Evolutionary conservation across 2,888 invertebrate species (phyloP).

Genomic region (Himalopsyche anomala): DNA sequence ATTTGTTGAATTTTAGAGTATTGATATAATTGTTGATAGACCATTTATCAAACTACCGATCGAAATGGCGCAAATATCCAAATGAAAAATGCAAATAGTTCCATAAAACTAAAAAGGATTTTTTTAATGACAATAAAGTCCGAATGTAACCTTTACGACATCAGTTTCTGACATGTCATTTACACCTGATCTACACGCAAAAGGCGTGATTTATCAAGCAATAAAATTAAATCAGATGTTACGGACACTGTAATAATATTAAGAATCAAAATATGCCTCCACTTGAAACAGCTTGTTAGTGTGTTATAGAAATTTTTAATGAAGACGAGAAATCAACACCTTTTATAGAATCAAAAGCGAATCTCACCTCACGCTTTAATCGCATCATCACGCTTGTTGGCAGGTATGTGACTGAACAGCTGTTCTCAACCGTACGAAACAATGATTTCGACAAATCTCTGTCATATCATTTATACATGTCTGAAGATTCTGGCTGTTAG

Average conservation of each 20-base stretch:
- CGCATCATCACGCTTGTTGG: slow-evolving; percentile 38
- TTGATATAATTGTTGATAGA: no score
- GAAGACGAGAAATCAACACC: slow-evolving; percentile 42
- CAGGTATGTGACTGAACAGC: slow-evolving; percentile 32
- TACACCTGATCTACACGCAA: slow-evolving; percentile 55
- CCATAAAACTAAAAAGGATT: slow-evolving; percentile 11
- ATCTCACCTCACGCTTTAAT: slow-evolving; percentile 35
- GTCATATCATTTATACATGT: background rate
- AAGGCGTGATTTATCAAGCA: slow-evolving; percentile 46
- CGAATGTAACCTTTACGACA: slow-evolving; percentile 32
- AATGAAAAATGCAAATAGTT: slow-evolving; percentile 17
- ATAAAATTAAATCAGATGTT: slow-evolving; percentile 29
- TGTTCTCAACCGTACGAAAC: background rate
- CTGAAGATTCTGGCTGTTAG: background rate
- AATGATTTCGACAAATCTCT: background rate
- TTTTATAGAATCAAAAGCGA: slow-evolving; percentile 40
- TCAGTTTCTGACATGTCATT: slow-evolving; percentile 45
- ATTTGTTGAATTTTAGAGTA: no score
- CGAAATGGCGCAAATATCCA: slow-evolving; percentile 1
- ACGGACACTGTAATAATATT: slow-evolving; percentile 15
- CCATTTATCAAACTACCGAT: background rate
- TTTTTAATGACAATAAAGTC: slow-evolving; percentile 34
- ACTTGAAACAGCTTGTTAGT: background rate
- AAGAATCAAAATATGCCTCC: background rate
- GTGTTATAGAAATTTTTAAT: slow-evolving; percentile 34